Base-by-base conservation (phyloP, 2,113 vertebrate genomes). In the Protomyctophum bolini region DNA sequence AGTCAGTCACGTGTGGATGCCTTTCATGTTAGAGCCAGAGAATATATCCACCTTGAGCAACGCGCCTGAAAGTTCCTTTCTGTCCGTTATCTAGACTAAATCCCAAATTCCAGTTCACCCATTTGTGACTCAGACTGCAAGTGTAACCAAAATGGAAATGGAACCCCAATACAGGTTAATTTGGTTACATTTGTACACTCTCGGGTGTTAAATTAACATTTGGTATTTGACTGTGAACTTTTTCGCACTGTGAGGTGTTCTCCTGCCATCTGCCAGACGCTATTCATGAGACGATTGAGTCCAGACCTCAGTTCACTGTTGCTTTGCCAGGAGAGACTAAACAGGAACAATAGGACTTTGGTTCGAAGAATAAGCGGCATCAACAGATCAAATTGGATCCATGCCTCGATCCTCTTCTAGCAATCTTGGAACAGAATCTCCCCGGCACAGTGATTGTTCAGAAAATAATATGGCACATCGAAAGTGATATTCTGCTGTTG, bases 361-460 rank as follows among this genome's bases (percentile, higher is more conserved):
- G 82, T 74, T 66, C 0, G 7, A 69, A 67, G 72, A 86, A 85
- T 81, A 71, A 75, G 51, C 77, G 63, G 80, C 72, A 46, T 62
- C 45, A 50, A 50, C 41, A 82, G 73, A 84, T 86, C 67, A 80
- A 79, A 80, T 72, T 75, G 82, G 75, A 89, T 86, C 77, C 75
- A 33, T 62, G 69, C 79, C 80, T 84, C n/a, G n/a, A n/a, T n/a
- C 51, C 47, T 70, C 41, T 52, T 62, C 80, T 72, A 73, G 46
- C 72, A 81, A 76, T 74, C 74, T 71, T 73, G 65, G 58, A 64
- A 59, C 65, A 77, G 71, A 70, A 67, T 84, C 76, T 68, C 9
- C 3, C 59, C 59, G n/a, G 69, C 11, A 68, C 58, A 77, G 14
- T 69, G 62, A 76, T 64, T 73, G 76, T n/a, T 7, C 3, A 1